Conservation (phyloP, 2,797 vertebrate genomes). For the Scolopax bukidnonensis region DNA sequence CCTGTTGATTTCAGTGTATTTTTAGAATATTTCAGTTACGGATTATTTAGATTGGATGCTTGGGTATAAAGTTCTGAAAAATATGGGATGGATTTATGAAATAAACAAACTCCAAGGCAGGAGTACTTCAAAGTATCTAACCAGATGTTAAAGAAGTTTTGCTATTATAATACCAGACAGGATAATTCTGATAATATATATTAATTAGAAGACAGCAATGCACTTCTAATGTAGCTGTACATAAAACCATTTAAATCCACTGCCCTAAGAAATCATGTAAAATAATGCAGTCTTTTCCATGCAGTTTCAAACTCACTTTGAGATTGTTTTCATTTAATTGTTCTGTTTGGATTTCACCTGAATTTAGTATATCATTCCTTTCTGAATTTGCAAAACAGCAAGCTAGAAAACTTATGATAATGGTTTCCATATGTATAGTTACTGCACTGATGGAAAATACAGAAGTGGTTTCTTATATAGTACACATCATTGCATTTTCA, state of each 20-base stretch:
- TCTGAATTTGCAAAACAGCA: neutral
- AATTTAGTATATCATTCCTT: neutral
- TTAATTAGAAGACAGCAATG: neutral
- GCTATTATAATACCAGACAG: neutral
- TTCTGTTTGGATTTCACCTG: neutral
- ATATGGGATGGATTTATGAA: neutral
- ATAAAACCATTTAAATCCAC: neutral
- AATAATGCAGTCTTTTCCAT: neutral
- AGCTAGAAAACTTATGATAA: neutral
- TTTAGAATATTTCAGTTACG: neutral
- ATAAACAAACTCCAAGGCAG: neutral
- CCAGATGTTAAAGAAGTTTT: neutral
- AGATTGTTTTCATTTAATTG: neutral
- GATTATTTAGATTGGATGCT: neutral
- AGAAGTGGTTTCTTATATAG: neutral
- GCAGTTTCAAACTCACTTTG: neutral
- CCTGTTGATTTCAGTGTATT: neutral
- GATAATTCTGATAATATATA: neutral
- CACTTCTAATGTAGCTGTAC: neutral
- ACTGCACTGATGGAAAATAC: neutral
- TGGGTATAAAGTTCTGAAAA: neutral
- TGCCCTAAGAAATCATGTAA: neutral
- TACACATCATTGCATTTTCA: neutral
- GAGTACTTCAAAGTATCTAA: neutral
- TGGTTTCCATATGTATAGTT: neutral